A percentile compares a stretch with the other conserved stretches of the same genome.
Evolutionary conservation across 1,140 invertebrate species (phyloP).

Genomic region (Zaprionus lachaisei): DNA sequence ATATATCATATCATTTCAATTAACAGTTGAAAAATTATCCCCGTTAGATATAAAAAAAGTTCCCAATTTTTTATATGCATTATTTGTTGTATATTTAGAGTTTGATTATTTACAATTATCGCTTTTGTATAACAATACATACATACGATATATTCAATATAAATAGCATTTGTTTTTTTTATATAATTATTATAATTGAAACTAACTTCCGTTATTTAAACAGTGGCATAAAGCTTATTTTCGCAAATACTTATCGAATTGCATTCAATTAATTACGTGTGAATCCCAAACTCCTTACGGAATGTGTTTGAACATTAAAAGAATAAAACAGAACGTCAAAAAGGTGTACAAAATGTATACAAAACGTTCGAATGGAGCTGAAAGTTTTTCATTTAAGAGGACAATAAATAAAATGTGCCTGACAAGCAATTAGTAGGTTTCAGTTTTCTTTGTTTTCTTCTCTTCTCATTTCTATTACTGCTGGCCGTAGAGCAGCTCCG

Average conservation of each 20-base stretch:
- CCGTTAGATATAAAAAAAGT: no score
- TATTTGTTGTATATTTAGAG: constrained; percentile 59
- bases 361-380: constrained; percentile 10
- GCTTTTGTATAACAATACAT: constrained; percentile 61
- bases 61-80: not conserved
- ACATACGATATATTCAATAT: constrained; percentile 59
- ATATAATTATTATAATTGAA: constrained; percentile 66
- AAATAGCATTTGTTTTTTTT: constrained; percentile 53
- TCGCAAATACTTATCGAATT: constrained; percentile 34
- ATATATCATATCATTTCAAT: no score
- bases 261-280: constrained; percentile 27
- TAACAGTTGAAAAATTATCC: no score
- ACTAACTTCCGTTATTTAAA: constrained; percentile 64
- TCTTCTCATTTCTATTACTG: constrained; percentile 48
- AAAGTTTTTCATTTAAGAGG: constrained; percentile 27
- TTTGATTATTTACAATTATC: constrained; percentile 75
- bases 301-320: constrained; percentile 29
- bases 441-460: not conserved
- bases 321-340: not conserved
- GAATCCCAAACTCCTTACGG: constrained; percentile 19
- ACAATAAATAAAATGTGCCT: constrained; percentile 20
- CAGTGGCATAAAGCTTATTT: constrained; percentile 65
- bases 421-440: constrained; percentile 10
- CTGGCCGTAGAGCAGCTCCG: constrained; percentile 86
- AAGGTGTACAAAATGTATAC: constrained; percentile 2